A percentile compares a stretch with the other conserved stretches of the same genome.
Evolutionary conservation across 2,888 invertebrate species (phyloP).

Genomic region (Drosophila bunnanda): DNA sequence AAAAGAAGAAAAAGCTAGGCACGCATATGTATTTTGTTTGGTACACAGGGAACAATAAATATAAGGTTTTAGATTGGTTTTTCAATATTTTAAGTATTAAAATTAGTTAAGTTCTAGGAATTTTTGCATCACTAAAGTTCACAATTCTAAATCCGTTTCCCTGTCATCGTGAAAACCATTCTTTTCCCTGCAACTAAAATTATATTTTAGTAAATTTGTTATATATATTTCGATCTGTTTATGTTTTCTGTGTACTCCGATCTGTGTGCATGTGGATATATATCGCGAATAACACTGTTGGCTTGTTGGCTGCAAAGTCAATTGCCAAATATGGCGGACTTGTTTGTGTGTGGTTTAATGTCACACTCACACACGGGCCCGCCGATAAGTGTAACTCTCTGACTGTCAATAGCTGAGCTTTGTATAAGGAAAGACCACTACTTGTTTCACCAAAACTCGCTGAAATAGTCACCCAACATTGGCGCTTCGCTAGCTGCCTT

Average conservation of each 20-base stretch:
- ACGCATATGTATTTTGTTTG: constrained; percentile 17
- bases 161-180: too few relatives aligned
- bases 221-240: neutral
- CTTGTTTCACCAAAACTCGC: constrained; percentile 73
- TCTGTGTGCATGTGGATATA: constrained; percentile 13
- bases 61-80: neutral
- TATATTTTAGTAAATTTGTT: too few relatives aligned
- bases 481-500: constrained; percentile 34
- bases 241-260: constrained; percentile 13
- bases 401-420: constrained; percentile 71
- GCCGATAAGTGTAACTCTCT: constrained; percentile 67
- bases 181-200: neutral
- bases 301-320: constrained; percentile 76
- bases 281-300: constrained; percentile 28
- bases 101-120: neutral
- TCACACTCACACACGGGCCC: constrained; percentile 56
- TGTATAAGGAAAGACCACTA: constrained; percentile 79
- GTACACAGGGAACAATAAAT: constrained; percentile 5
- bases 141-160: neutral
- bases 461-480: constrained; percentile 65
- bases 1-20: constrained; percentile 43
- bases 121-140: neutral
- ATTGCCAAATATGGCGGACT: constrained; percentile 81
- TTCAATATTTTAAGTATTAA: too few relatives aligned
- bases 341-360: constrained; percentile 75